Evolutionary conservation across 2,113 vertebrate genomes (phyloP).

Genomic region (Epinephelus cyanopodus): DNA sequence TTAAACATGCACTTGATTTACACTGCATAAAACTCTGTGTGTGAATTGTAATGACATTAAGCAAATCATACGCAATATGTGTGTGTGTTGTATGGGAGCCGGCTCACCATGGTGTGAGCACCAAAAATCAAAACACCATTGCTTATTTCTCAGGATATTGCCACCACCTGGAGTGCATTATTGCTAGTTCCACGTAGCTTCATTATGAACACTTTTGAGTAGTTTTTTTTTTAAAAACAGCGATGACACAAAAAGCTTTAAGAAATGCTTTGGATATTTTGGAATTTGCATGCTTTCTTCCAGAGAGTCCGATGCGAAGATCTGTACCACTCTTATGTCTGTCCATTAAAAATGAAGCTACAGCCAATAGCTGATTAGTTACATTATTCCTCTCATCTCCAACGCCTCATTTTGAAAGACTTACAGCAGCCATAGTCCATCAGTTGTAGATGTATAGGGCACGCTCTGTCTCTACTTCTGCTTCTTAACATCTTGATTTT

Average conservation of each 20-base stretch:
- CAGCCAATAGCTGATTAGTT: too few relatives aligned
- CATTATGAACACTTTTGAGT: neutral
- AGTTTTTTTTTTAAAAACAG: neutral
- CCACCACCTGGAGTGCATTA: neutral
- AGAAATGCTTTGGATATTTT: neutral
- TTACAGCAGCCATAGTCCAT: neutral
- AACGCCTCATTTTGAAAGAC: neutral
- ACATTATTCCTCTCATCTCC: neutral
- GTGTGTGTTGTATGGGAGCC: too few relatives aligned
- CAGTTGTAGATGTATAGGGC: neutral
- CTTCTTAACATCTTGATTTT: too few relatives aligned
- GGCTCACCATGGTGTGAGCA: neutral
- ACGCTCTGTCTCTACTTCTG: neutral
- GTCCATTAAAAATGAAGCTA: too few relatives aligned
- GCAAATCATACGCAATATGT: neutral
- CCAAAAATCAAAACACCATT: neutral
- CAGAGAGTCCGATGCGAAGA: too few relatives aligned
- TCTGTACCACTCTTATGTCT: too few relatives aligned
- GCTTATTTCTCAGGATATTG: neutral
- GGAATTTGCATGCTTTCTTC: neutral
- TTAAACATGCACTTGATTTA: neutral
- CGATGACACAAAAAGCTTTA: neutral
- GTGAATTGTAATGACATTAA: conserved; percentile 5
- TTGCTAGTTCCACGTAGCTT: neutral
- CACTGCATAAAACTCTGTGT: neutral